These are phyloP conservation scores for Platerodrilus igneus DNA, from an alignment of 2,888 invertebrate species.

Conservation along the genomic window DNA sequence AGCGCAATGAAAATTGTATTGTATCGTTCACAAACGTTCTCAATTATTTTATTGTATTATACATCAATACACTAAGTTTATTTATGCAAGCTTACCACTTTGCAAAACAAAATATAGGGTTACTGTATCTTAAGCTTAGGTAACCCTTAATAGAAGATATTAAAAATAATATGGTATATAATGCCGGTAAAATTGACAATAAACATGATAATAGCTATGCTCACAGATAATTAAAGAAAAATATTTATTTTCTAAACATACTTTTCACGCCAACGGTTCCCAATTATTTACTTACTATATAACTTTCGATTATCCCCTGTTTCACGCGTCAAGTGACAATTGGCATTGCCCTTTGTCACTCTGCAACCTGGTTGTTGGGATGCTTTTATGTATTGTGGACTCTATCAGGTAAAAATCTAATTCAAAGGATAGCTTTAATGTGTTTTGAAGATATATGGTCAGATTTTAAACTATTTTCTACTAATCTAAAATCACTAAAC, in stretches of 20 bases:
- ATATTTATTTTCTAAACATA: constrained; percentile 41
- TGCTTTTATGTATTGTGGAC: constrained; percentile 23
- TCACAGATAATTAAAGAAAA: constrained; percentile 39
- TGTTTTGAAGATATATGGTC: constrained; percentile 31
- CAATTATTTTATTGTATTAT: too few species aligned
- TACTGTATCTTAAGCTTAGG: too few species aligned
- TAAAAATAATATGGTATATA: constrained; percentile 14
- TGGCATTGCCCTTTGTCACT: constrained; percentile 34
- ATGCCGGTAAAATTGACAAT: constrained; percentile 18
- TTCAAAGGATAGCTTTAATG: constrained; percentile 22
- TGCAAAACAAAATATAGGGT: too few species aligned
- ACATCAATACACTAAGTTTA: too few species aligned
- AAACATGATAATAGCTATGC: constrained; percentile 15
- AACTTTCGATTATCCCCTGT: constrained; percentile 30
- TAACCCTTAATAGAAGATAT: too few species aligned
- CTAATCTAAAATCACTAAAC: constrained; percentile 29
- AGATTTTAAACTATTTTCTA: constrained; percentile 27
- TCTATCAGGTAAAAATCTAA: constrained; percentile 30
- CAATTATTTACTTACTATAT: constrained; percentile 26
- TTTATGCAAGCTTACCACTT: too few species aligned
- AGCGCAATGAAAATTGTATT: too few species aligned
- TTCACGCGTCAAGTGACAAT: constrained; percentile 37
- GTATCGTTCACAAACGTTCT: too few species aligned
- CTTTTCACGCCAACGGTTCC: constrained; percentile 34
- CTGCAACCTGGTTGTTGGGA: constrained; percentile 19